Conservation (phyloP, 2,113 vertebrate genomes). For the Lethenteron reissneri region DNA sequence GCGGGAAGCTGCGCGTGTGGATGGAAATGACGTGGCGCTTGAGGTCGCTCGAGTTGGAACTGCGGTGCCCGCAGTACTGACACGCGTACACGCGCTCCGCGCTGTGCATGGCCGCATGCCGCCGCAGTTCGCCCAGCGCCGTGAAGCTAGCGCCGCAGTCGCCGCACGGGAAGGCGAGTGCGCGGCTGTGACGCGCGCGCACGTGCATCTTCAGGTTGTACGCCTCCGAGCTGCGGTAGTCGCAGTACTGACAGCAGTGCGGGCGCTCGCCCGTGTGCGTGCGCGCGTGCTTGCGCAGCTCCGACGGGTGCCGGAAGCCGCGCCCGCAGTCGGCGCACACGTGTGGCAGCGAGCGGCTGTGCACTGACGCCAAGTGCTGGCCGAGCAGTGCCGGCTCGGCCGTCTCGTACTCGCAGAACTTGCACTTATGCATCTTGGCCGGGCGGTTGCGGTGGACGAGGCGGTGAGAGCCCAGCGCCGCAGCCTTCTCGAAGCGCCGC, state of each 20-base stretch:
- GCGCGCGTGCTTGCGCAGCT: conserved; percentile 94
- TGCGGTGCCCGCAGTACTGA: conserved; percentile 89
- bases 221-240: conserved; percentile 80
- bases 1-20: conserved; percentile 95
- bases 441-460: conserved; percentile 70
- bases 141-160: conserved; percentile 28
- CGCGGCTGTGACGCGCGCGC: conserved; percentile 89
- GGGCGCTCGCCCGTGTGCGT: conserved; percentile 92
- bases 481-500: conserved; percentile 71
- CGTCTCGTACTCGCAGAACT: conserved; percentile 91
- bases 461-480: conserved; percentile 70
- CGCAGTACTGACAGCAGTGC: conserved; percentile 77
- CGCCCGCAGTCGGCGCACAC: conserved; percentile 92
- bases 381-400: conserved; percentile 80
- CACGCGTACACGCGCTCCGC: conserved; percentile 87
- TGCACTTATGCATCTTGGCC: conserved; percentile 86
- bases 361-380: conserved; percentile 73
- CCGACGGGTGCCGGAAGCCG: conserved; percentile 84
- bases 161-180: conserved; percentile 71
- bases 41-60: conserved; percentile 92
- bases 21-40: conserved; percentile 94
- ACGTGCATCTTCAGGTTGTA: conserved; percentile 93
- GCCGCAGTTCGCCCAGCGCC: conserved; percentile 75
- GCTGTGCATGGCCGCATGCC: conserved; percentile 63
- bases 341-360: conserved; percentile 95